Base-by-base conservation (phyloP, 1,140 invertebrate genomes). In the Conus ventricosus region DNA sequence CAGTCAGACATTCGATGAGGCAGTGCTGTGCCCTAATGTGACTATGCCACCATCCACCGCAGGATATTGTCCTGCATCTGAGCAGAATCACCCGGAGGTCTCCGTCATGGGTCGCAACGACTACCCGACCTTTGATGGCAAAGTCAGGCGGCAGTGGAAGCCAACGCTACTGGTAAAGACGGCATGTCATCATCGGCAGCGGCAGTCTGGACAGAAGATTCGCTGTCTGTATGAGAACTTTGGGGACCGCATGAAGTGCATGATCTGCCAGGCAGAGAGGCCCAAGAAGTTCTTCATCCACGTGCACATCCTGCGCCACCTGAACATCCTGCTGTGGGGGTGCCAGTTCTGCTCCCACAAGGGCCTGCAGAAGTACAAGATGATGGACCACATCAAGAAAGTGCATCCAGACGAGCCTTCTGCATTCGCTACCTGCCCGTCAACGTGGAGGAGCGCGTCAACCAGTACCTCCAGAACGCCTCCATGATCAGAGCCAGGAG, bases 271-370 rank as follows among this genome's bases (percentile, higher is more conserved):
- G 27, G 82, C 84, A 25, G 91, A 90, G 76, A 57, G 89, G 13
- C 89, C 91, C 11, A 91, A 91, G 63, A 91, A 90, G 78, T 91
- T 89, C 82, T 90, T 90, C 80, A 91, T 91, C 84, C 91, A 91
- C 82, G 89, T 91, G 17, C 91, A 91, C 82, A 86, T 91, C 71
- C 83, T 91, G 20, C 82, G 91, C 8, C 91, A 91, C 87, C 82
- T 91, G 25, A 90, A 91, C 82, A 89, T 91, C 60, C 89, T 87
- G 54, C 82, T 91, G 83, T 90, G 89, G 89, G 90, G 90, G 20
- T 91, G 91, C 84, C 57, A 87, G 27, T 91, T 88, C 87, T 91
- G 91, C 84, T 85, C 87, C 13, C 88, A 91, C 85, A 75, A 84
- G 57, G 91, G 91, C 11, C 88, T 91, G 15, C 88, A 91, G 84